A percentile compares a stretch with the other conserved stretches of the same genome.
Conservation (phyloP, 2,888 invertebrate species). For the Agrotis exclamationis region DNA sequence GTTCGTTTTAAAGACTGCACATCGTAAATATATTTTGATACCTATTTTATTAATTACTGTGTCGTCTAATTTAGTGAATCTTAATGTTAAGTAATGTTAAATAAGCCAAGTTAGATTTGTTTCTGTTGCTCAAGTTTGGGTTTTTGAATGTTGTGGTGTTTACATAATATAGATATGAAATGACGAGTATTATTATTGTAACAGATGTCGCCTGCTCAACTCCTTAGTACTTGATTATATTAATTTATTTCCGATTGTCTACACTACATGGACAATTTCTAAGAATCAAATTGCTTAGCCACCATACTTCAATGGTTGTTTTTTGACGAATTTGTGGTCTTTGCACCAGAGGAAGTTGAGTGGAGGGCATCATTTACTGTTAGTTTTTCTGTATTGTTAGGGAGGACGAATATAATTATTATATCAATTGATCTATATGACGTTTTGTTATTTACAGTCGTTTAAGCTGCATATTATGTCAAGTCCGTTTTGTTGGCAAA, state of each 20-base stretch:
- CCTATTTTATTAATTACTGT: constrained; percentile 71
- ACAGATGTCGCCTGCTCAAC: constrained; percentile 27
- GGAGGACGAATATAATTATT: constrained; percentile 45
- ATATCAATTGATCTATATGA: constrained; percentile 32
- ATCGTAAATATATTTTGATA: constrained; percentile 83
- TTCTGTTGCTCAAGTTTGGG: constrained; percentile 75
- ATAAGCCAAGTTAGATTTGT: constrained; percentile 71
- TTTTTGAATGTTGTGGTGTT: constrained; percentile 71
- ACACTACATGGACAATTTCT: too few species aligned
- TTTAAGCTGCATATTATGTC: constrained; percentile 47
- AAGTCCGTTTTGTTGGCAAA: constrained; percentile 46
- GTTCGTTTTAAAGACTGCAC: constrained; percentile 84
- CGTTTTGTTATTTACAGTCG: constrained; percentile 58
- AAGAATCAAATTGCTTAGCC: neutral
- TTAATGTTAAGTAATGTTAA: constrained; percentile 70
- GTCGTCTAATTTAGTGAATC: constrained; percentile 65
- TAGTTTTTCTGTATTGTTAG: constrained; percentile 45
- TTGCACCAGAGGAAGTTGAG: neutral
- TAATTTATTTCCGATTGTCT: neutral
- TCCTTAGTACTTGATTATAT: neutral
- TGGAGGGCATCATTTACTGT: constrained; percentile 37
- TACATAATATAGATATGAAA: constrained; percentile 52
- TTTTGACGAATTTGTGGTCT: neutral
- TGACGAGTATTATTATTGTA: constrained; percentile 32
- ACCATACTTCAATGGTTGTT: too few species aligned